These are phyloP conservation scores for Ophioninae sp. DNA, from an alignment of 2,888 invertebrate species.

Conservation along the genomic window DNA sequence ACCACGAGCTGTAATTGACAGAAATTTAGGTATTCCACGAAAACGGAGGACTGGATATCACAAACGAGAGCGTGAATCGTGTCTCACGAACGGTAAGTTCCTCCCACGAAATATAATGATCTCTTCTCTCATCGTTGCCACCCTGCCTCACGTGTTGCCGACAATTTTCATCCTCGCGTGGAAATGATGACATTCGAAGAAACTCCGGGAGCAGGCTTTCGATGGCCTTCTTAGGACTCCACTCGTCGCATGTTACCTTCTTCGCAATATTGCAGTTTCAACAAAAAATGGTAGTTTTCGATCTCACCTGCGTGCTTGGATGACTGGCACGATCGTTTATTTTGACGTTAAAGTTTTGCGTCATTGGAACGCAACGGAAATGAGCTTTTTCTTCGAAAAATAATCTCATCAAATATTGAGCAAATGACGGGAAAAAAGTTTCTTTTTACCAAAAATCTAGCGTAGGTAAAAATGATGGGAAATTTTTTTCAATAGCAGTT, in stretches of 20 bases:
- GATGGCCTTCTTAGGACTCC: slow-evolving; percentile 14
- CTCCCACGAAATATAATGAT: slow-evolving; percentile 43
- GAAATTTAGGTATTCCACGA: slow-evolving; percentile 55
- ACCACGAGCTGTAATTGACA: slow-evolving; percentile 42
- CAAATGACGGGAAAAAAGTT: too few relatives aligned
- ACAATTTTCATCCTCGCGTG: slow-evolving; percentile 51
- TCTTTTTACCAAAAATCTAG: too few relatives aligned
- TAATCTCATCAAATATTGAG: too few relatives aligned
- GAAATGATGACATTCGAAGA: slow-evolving; percentile 31
- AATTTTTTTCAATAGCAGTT: too few relatives aligned
- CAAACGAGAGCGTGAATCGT: slow-evolving; percentile 30
- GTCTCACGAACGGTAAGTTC: slow-evolving; percentile 40
- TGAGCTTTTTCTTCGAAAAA: too few relatives aligned
- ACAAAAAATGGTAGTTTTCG: not conserved
- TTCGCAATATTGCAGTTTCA: slow-evolving; percentile 1
- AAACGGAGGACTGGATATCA: slow-evolving; percentile 26
- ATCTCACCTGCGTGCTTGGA: not conserved
- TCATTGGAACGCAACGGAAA: too few relatives aligned
- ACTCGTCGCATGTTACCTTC: slow-evolving; percentile 4
- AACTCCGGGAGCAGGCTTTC: slow-evolving; percentile 2
- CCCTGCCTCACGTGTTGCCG: slow-evolving; percentile 9
- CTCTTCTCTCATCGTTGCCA: not conserved
- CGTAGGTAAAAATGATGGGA: too few relatives aligned
- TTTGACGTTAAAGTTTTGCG: not conserved
- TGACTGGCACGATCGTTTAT: too few relatives aligned